Conservation (phyloP, 1,140 invertebrate species). For the Pectinophora gossypiella region DNA sequence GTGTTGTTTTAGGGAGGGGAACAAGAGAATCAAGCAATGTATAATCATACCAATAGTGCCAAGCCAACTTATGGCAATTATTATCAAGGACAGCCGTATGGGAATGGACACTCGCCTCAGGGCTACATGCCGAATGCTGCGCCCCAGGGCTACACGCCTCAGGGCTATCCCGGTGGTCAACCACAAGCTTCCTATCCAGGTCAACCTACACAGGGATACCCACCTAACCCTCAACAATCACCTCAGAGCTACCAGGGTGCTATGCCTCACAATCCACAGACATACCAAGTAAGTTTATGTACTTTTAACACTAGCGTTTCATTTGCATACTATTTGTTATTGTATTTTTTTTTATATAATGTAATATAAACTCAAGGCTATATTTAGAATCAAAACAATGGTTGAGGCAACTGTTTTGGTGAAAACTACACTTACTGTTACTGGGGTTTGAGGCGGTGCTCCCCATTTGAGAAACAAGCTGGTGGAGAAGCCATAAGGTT, state of each 20-base stretch:
- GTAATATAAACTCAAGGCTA: no score
- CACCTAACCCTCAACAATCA: constrained; percentile 59
- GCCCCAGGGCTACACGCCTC: constrained; percentile 69
- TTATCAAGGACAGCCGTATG: constrained; percentile 76
- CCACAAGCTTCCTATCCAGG: constrained; percentile 48
- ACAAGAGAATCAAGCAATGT: constrained; percentile 64
- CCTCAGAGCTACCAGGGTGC: constrained; percentile 60
- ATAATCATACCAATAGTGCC: constrained; percentile 57
- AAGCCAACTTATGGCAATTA: constrained; percentile 77
- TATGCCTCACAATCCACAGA: constrained; percentile 49
- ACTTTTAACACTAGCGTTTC: no score
- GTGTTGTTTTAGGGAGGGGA: constrained; percentile 54
- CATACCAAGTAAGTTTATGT: constrained; percentile 59
- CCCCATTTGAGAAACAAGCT: no score
- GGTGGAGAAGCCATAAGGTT: no score
- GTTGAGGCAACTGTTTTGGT: no score
- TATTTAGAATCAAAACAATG: no score
- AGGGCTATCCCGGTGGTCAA: constrained; percentile 59
- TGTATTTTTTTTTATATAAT: no score
- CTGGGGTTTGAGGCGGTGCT: no score
- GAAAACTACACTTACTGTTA: no score
- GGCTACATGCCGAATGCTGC: constrained; percentile 54
- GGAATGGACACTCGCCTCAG: constrained; percentile 68
- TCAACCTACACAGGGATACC: constrained; percentile 45
- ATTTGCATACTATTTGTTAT: no score